These are phyloP conservation scores for Channa argus DNA, from an alignment of 2,113 vertebrate species.

Conservation along the genomic window DNA sequence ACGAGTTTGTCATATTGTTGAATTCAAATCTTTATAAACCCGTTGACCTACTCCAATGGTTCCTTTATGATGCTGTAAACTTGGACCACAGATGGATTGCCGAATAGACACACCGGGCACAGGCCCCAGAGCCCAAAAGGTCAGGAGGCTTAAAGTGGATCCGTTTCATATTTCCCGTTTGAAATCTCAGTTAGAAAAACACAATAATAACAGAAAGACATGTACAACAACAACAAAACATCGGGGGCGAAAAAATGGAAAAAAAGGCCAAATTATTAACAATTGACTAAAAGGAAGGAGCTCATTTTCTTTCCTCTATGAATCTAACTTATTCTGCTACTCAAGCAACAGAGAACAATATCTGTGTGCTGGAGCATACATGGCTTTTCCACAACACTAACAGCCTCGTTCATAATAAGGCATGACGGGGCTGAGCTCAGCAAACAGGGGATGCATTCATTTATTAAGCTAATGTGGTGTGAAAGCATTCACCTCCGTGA, in stretches of 20 bases:
- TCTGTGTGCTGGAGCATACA: conserved; percentile 12
- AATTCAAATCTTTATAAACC: neutral
- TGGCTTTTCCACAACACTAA: conserved; percentile 4
- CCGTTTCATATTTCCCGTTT: too few species aligned
- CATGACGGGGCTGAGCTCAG: conserved; percentile 22
- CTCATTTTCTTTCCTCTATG: too few species aligned
- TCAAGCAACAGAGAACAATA: neutral
- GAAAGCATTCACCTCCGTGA: conserved; percentile 30
- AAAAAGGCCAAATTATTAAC: too few species aligned
- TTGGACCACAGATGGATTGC: neutral
- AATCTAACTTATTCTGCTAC: too few species aligned
- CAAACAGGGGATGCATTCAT: conserved; percentile 6
- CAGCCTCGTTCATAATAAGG: conserved; percentile 18
- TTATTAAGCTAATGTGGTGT: conserved; percentile 42
- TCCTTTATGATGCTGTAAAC: neutral
- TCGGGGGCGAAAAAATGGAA: too few species aligned
- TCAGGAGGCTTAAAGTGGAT: too few species aligned
- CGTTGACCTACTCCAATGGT: neutral
- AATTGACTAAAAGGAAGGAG: too few species aligned
- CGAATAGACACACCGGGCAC: too few species aligned
- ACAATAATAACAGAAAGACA: too few species aligned
- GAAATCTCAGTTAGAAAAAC: too few species aligned
- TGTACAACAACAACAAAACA: too few species aligned
- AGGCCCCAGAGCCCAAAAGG: too few species aligned
- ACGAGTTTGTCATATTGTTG: neutral